Conservation (phyloP, 2,797 vertebrate species). For the Phataginus tricuspis region DNA sequence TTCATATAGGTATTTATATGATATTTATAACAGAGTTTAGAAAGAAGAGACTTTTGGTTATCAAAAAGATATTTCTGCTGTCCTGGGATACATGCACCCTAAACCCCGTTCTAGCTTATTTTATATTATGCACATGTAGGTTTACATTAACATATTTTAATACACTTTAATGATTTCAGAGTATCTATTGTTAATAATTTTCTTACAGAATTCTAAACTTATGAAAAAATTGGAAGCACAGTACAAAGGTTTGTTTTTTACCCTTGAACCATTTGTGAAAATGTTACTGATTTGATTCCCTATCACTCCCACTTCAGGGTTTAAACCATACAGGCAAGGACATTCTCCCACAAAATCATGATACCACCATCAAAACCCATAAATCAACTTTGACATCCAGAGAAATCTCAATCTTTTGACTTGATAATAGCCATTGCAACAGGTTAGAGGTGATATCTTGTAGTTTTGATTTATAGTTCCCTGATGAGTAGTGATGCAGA, state of each 20-base stretch:
- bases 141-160: background rate
- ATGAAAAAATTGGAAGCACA: background rate
- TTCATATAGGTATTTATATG: background rate
- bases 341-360: background rate
- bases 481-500: background rate
- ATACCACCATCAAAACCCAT: background rate
- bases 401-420: background rate
- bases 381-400: background rate
- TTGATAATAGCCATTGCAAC: background rate
- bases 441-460: background rate
- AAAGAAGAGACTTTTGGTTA: background rate
- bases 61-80: constrained; percentile 28
- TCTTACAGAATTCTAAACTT: background rate
- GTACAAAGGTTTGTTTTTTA: background rate
- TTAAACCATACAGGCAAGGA: background rate
- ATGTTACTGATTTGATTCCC: background rate
- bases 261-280: background rate
- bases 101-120: background rate
- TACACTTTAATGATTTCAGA: background rate
- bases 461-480: background rate
- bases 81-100: background rate
- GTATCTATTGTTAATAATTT: background rate
- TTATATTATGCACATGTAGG: background rate
- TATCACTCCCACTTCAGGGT: background rate
- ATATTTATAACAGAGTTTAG: constrained; percentile 18